These are phyloP conservation scores for Scaptomyza cyrtandrae DNA, from an alignment of 2,888 invertebrate genomes.

Conservation along the genomic window DNA sequence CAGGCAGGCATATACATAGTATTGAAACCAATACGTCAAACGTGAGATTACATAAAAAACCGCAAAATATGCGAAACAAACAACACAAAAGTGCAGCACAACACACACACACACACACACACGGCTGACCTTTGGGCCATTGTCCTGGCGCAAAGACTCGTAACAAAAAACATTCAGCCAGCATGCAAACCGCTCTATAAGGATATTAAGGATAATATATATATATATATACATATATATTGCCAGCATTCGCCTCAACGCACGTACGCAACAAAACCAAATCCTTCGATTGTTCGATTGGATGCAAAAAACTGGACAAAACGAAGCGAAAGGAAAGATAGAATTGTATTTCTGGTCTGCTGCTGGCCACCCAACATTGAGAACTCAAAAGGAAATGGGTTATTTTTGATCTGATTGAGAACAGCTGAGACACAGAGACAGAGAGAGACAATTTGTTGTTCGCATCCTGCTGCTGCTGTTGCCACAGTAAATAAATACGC, in stretches of 20 bases:
- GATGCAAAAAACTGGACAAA: slow-evolving; percentile 5
- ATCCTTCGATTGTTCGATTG: slow-evolving; percentile 12
- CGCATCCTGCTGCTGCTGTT: background rate
- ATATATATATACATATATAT: too few species aligned
- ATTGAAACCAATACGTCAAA: slow-evolving; percentile 80
- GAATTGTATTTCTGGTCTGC: background rate
- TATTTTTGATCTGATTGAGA: slow-evolving; percentile 47
- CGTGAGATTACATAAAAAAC: slow-evolving; percentile 80
- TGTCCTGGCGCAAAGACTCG: slow-evolving; percentile 78
- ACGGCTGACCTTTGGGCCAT: slow-evolving; percentile 71
- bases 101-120: slow-evolving; percentile 13
- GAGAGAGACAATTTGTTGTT: too few species aligned
- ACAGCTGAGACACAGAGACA: too few species aligned
- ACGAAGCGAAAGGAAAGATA: background rate
- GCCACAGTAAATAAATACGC: background rate
- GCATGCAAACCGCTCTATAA: slow-evolving; percentile 68
- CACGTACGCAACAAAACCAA: slow-evolving; percentile 44
- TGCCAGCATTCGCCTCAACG: slow-evolving; percentile 52
- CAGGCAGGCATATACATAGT: background rate
- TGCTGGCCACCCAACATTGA: slow-evolving; percentile 51
- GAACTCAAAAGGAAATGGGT: slow-evolving; percentile 43
- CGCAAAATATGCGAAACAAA: slow-evolving; percentile 77
- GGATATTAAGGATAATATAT: slow-evolving; percentile 61
- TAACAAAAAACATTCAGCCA: slow-evolving; percentile 72
- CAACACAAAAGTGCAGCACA: slow-evolving; percentile 16